These are phyloP conservation scores for Synanthedon andrenaeformis DNA, from an alignment of 2,888 invertebrate genomes.

Conservation along the genomic window DNA sequence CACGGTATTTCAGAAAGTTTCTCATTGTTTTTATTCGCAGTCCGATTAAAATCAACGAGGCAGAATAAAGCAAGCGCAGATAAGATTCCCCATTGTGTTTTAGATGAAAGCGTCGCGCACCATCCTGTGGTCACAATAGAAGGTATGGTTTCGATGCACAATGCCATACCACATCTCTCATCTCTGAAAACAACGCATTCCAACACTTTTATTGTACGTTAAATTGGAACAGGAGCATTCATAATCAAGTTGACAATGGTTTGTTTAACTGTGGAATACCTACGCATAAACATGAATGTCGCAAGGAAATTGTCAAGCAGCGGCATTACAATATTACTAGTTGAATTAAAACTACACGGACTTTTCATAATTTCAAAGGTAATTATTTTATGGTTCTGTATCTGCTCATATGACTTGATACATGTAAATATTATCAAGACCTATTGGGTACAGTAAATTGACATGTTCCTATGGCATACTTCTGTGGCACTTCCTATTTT, in stretches of 20 bases:
- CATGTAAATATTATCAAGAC: no score
- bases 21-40: slow-evolving; percentile 8
- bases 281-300: slow-evolving; percentile 1
- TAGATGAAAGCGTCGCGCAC: slow-evolving; percentile 33
- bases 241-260: slow-evolving; percentile 18
- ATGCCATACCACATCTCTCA: slow-evolving; percentile 48
- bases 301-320: no score
- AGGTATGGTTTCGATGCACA: slow-evolving; percentile 41
- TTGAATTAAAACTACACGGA: no score
- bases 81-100: slow-evolving; percentile 51
- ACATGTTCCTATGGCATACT: no score
- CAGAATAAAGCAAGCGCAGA: slow-evolving; percentile 39
- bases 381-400: no score
- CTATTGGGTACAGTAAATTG: no score
- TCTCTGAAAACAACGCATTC: slow-evolving; percentile 51
- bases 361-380: no score
- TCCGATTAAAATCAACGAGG: slow-evolving; percentile 41
- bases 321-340: no score
- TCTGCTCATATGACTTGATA: no score
- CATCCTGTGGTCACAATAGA: slow-evolving; percentile 27
- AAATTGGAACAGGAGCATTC: slow-evolving; percentile 50
- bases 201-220: slow-evolving; percentile 57
- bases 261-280: not conserved
- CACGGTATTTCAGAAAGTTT: not conserved
- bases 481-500: no score